Percentiles rank a stretch among this genome's conserved stretches.
Evolutionary conservation across 2,888 invertebrate genomes (phyloP).

Genomic region (Spicauda simplicius): DNA sequence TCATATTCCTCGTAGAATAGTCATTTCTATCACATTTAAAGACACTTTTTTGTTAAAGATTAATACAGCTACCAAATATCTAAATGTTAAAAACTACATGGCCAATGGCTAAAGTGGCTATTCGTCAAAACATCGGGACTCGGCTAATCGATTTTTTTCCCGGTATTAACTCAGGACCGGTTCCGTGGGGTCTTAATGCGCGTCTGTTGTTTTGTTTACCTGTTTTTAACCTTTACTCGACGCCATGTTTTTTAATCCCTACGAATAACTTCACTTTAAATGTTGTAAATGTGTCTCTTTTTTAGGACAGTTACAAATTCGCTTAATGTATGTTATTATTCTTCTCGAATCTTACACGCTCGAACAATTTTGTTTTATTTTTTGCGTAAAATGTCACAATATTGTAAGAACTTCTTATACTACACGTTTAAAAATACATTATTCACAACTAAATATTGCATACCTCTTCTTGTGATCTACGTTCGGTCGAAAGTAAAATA

Average conservation of each 20-base stretch:
- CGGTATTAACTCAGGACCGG: constrained; percentile 22
- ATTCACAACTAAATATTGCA: too few relatives aligned
- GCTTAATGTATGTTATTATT: constrained; percentile 14
- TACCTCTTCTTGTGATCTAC: too few relatives aligned
- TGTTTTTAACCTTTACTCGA: constrained; percentile 27
- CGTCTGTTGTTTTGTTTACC: constrained; percentile 29
- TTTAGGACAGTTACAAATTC: constrained; percentile 15
- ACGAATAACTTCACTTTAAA: constrained; percentile 10
- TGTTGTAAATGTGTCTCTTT: constrained; percentile 1
- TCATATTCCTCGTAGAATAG: background rate
- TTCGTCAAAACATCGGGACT: constrained; percentile 28
- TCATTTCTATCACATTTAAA: background rate
- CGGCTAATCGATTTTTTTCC: constrained; percentile 28
- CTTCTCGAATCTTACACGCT: constrained; percentile 7
- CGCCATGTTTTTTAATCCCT: constrained; percentile 13
- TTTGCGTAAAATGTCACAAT: background rate
- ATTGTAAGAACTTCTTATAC: background rate
- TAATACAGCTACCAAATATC: background rate
- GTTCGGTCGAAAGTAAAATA: too few relatives aligned
- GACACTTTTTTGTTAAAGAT: background rate
- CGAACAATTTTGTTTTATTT: background rate
- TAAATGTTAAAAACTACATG: constrained; percentile 6
- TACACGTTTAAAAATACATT: too few relatives aligned
- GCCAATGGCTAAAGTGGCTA: constrained; percentile 19
- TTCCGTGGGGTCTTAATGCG: constrained; percentile 18